Conservation (phyloP, 2,888 invertebrate species). For the Ptilodon capucinus region DNA sequence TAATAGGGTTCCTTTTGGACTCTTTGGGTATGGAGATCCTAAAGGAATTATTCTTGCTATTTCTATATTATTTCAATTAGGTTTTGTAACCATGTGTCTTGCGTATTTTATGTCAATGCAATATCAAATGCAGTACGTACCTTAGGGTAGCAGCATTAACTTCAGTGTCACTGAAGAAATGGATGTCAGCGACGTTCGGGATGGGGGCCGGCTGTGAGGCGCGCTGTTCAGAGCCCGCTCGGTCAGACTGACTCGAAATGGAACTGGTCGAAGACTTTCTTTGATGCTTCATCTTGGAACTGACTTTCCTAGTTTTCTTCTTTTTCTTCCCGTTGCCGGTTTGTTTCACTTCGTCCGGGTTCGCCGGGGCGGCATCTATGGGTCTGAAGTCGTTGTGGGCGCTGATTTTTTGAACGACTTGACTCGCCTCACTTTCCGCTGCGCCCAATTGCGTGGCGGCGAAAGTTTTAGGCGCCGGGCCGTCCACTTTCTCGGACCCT, state of each 20-base stretch:
- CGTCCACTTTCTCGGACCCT: conserved; percentile 75
- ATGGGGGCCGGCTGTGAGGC: conserved; percentile 58
- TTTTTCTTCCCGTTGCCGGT: conserved; percentile 86
- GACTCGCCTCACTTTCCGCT: conserved; percentile 72
- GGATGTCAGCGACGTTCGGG: conserved; percentile 61
- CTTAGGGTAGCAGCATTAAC: conserved; percentile 85
- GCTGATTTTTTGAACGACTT: conserved; percentile 84
- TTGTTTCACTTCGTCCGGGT: conserved; percentile 75
- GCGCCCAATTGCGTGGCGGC: conserved; percentile 79
- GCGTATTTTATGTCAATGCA: too few species aligned
- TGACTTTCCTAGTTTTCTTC: conserved; percentile 89
- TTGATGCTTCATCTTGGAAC: conserved; percentile 91
- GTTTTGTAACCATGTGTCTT: too few species aligned
- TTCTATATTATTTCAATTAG: too few species aligned
- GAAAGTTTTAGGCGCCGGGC: conserved; percentile 78
- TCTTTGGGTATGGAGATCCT: too few species aligned
- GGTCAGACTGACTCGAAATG: conserved; percentile 77
- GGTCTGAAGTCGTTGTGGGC: conserved; percentile 85
- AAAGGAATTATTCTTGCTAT: too few species aligned
- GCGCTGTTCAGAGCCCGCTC: conserved; percentile 73
- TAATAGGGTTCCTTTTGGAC: too few species aligned
- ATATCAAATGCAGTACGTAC: conserved; percentile 58
- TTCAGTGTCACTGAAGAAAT: conserved; percentile 97
- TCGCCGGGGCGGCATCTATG: conserved; percentile 67
- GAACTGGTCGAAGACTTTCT: conserved; percentile 86